Evolutionary conservation across 2,888 invertebrate species (phyloP).

Genomic region (Azorinus chamasolen): DNA sequence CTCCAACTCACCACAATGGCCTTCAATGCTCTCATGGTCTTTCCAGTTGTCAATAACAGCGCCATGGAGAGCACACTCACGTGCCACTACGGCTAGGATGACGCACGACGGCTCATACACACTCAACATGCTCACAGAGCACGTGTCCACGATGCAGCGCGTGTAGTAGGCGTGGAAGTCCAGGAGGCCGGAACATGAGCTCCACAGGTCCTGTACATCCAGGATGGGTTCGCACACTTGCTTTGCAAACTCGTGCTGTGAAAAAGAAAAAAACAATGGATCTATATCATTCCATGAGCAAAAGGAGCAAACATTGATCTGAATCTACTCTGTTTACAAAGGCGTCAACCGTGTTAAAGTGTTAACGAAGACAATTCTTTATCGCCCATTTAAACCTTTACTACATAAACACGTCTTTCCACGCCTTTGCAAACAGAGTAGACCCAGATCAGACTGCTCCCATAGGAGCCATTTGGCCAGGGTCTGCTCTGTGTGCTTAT

Average conservation of each 20-base stretch:
- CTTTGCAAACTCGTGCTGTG: constrained; percentile 47
- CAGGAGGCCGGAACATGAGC: constrained; percentile 41
- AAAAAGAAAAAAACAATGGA: background rate
- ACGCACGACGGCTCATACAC: constrained; percentile 52
- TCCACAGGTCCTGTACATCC: constrained; percentile 47
- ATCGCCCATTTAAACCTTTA: too few species aligned
- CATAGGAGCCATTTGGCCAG: too few species aligned
- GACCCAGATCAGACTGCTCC: too few species aligned
- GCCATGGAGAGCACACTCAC: constrained; percentile 58
- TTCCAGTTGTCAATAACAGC: constrained; percentile 53
- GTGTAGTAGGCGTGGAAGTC: constrained; percentile 61
- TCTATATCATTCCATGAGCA: too few species aligned
- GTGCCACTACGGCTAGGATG: constrained; percentile 60
- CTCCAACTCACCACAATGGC: constrained; percentile 46
- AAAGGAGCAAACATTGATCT: too few species aligned
- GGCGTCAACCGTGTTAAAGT: background rate
- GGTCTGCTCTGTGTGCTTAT: too few species aligned
- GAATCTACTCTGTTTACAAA: too few species aligned
- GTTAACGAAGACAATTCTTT: too few species aligned
- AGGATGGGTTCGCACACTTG: constrained; percentile 43
- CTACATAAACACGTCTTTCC: too few species aligned
- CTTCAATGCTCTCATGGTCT: constrained; percentile 27
- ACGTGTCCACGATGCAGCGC: constrained; percentile 57
- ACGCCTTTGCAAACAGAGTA: too few species aligned
- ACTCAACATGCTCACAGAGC: constrained; percentile 32